Evolutionary conservation across 1,140 invertebrate species (phyloP).

Genomic region (Leptonema lineaticorne): DNA sequence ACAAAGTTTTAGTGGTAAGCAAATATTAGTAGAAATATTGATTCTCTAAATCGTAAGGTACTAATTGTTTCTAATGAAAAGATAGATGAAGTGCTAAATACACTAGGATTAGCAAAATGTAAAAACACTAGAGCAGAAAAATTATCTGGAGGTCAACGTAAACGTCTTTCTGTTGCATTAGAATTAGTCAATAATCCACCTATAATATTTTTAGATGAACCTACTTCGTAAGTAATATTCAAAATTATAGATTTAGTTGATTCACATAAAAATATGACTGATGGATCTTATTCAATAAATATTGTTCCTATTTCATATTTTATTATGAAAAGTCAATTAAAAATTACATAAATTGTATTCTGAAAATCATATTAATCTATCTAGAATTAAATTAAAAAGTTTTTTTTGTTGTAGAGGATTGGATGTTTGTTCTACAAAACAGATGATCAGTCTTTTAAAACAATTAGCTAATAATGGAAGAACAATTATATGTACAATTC

Average conservation of each 20-base stretch:
- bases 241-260: too few species aligned
- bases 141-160: conserved; percentile 86
- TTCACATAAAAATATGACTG: too few species aligned
- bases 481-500: conserved; percentile 80
- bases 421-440: conserved; percentile 71
- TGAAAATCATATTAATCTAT: not conserved
- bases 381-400: not conserved
- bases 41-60: not conserved
- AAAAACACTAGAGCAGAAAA: conserved; percentile 66
- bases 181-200: conserved; percentile 85
- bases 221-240: conserved; percentile 76
- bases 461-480: conserved; percentile 65
- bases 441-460: conserved; percentile 62
- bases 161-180: conserved; percentile 82
- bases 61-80: conserved; percentile 47
- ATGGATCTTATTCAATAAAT: too few species aligned
- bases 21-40: conserved; percentile 1
- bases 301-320: too few species aligned
- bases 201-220: conserved; percentile 90
- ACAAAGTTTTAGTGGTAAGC: conserved; percentile 53
- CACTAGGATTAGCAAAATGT: conserved; percentile 65
- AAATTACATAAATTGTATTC: not conserved
- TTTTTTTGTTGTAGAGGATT: conserved; percentile 64
- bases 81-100: conserved; percentile 71
- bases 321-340: too few species aligned